A percentile compares a stretch with the other conserved stretches of the same genome.
Evolutionary conservation across 2,113 vertebrate species (phyloP).

Genomic region (Cnemophilus loriae): DNA sequence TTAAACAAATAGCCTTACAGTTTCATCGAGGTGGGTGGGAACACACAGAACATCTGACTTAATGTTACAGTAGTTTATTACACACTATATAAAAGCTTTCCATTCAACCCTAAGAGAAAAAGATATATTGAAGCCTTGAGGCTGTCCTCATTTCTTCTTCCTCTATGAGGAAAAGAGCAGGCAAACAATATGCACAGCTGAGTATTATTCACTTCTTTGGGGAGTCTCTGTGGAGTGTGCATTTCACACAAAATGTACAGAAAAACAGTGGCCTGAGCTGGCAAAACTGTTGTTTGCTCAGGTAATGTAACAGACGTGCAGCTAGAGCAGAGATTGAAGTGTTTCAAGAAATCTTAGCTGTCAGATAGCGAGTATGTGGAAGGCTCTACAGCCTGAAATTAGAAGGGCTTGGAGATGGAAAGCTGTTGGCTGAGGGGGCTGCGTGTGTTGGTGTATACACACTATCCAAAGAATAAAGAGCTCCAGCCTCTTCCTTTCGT

Average conservation of each 20-base stretch:
- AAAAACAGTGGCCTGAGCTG: neutral
- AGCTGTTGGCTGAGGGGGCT: neutral
- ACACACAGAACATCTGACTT: neutral
- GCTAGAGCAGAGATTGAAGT: neutral
- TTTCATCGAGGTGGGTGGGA: neutral
- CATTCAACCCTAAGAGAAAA: neutral
- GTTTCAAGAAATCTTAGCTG: neutral
- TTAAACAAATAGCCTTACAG: neutral
- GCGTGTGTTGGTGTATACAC: neutral
- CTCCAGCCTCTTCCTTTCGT: neutral
- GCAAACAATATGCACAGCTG: neutral
- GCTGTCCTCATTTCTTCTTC: neutral
- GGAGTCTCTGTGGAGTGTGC: neutral
- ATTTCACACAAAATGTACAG: neutral
- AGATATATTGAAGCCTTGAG: neutral
- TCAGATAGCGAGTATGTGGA: neutral
- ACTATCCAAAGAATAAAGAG: neutral
- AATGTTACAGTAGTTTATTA: neutral
- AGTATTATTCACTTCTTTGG: neutral
- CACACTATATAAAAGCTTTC: neutral
- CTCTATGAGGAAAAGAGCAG: neutral
- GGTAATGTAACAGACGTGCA: neutral
- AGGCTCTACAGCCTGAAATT: neutral
- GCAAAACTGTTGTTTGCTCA: neutral
- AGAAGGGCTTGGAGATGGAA: neutral